phyloP scores from a whole-genome alignment of 2,797 vertebrate genomes.

The Borostomias antarcticus region DNA sequence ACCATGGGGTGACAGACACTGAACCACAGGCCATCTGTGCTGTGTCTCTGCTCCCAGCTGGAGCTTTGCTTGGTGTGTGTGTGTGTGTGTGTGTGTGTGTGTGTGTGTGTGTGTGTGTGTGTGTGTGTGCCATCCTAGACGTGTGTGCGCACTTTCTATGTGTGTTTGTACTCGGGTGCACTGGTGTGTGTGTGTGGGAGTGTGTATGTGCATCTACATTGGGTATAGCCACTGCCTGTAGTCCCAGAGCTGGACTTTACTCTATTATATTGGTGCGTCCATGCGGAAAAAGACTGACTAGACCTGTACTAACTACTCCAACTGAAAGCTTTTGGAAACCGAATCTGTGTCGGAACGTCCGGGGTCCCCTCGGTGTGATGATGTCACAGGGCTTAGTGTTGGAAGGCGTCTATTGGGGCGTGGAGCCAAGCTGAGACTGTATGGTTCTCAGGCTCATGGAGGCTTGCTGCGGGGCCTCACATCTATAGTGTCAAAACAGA shows the following conservation, averaged over 20 bases:
- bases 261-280: background rate
- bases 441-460: conserved; percentile 21
- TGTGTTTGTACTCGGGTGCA: too few relatives aligned
- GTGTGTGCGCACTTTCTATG: too few relatives aligned
- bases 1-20: conserved; percentile 48
- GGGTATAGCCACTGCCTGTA: background rate
- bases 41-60: conserved; percentile 38
- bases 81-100: conserved; percentile 13
- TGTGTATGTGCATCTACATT: background rate
- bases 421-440: conserved; percentile 5
- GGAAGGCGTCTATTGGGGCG: background rate
- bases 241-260: background rate
- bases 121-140: background rate
- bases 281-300: background rate
- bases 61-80: conserved; percentile 24
- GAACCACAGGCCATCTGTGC: conserved; percentile 38
- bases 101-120: background rate
- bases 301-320: background rate
- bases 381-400: conserved; percentile 41
- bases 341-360: conserved; percentile 15
- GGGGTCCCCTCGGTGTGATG: conserved; percentile 43
- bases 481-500: conserved; percentile 56
- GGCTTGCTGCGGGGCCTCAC: conserved; percentile 6
- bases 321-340: background rate
- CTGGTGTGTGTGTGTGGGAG: conserved; percentile 10